Base-by-base conservation (phyloP, 2,888 invertebrate species). In the Gymnoscelis rufifasciata region DNA sequence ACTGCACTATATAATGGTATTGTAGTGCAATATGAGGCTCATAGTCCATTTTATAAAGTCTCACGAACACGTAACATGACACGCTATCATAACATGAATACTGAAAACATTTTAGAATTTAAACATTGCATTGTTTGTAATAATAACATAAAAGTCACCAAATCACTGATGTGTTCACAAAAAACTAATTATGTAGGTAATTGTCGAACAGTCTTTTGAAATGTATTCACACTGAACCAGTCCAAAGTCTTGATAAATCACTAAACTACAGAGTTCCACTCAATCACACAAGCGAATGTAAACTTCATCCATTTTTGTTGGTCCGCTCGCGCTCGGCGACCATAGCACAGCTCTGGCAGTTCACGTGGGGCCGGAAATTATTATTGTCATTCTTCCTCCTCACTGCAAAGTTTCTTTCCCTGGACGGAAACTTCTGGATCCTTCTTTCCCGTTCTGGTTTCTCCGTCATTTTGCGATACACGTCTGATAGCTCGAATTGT, bases 321-420 rank as follows among this genome's bases (percentile, higher is more conserved):
- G 65, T 78, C 19, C 31, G 38, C 62, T 84, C 82, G 39, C 73
- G 68, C 47, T 76, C 68, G n/a, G 83, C 78, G 1, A 76, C 72
- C 53, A 74, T 71, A 10, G 81, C 83, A 51, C 83, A 88, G 47
- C 75, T 78, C 53, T 75, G 72, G 48, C 87, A 87, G 59, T 83
- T 82, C 3, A 69, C 79, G 52, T 83, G 81, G 1, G 84, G 76
- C 26, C 77, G 64, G 51, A 75, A 74, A 53, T 82, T 80, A 57
- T 84, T 86, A 51, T 83, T 88, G 55, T 84, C 89, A 54, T 90
- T 89, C 45, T 66, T 68, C 56, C 93, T 89, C 42, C 92, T 81
- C 31, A 93, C 90, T 28, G 93, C 93, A 64, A 90, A 90, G 71
- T 93, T 91, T 56, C 93, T 89, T 65, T 93, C 92, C 31, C 93